A percentile compares a stretch with the other conserved stretches of the same genome.
These are phyloP conservation scores for Acipenser ruthenus DNA, from an alignment of 2,797 vertebrate genomes.

Conservation along the genomic window DNA sequence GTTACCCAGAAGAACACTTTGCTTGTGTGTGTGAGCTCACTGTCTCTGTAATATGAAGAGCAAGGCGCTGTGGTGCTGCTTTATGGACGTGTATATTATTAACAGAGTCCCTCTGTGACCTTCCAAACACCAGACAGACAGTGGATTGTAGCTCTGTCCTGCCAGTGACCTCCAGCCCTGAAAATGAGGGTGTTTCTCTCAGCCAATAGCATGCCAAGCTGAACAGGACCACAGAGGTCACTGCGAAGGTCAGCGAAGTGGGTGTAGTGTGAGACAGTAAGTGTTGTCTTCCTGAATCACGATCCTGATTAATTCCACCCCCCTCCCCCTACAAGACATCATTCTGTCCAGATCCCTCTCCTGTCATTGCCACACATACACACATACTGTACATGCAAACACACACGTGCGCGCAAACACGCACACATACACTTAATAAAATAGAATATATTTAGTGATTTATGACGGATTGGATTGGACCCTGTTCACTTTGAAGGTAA, in stretches of 20 bases:
- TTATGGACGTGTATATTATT: too few relatives aligned
- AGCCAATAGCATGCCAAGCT: too few relatives aligned
- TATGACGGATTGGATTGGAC: too few relatives aligned
- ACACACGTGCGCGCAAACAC: conserved; percentile 6
- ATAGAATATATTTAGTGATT: too few relatives aligned
- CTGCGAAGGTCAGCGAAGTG: conserved; percentile 38
- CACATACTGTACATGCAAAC: conserved; percentile 2
- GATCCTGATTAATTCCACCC: conserved; percentile 15
- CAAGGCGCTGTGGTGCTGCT: background rate
- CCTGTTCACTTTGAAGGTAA: too few relatives aligned
- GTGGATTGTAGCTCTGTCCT: too few relatives aligned
- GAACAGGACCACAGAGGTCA: background rate
- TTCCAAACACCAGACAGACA: too few relatives aligned
- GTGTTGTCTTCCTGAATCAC: conserved; percentile 41
- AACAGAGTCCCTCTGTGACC: too few relatives aligned
- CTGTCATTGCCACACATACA: conserved; percentile 29
- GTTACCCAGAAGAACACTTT: conserved; percentile 12
- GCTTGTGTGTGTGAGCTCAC: conserved; percentile 21
- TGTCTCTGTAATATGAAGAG: conserved; percentile 19
- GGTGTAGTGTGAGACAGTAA: conserved; percentile 42
- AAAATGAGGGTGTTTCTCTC: too few relatives aligned
- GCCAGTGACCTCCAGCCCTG: too few relatives aligned
- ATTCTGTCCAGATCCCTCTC: conserved; percentile 28
- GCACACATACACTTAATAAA: background rate
- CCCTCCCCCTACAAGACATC: conserved; percentile 19